Conservation (phyloP, 2,797 vertebrate species). For the Rhadinocentrus ornatus region DNA sequence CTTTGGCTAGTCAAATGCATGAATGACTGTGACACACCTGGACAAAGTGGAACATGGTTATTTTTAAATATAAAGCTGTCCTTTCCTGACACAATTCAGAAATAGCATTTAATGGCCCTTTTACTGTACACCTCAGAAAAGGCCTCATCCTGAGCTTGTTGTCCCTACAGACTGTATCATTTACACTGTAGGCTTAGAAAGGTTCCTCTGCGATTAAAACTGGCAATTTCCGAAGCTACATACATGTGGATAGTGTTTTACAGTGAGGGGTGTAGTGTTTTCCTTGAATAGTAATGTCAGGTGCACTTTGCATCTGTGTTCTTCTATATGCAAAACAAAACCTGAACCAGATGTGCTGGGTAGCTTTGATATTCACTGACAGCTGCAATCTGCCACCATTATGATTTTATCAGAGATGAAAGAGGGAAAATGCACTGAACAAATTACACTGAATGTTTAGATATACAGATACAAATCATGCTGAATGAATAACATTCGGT, state of each 20-base stretch:
- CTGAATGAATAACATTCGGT: not conserved
- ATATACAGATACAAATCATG: not conserved
- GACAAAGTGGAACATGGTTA: conserved; percentile 53
- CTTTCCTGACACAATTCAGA: conserved; percentile 57
- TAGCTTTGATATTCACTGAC: conserved; percentile 36
- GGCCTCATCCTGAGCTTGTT: conserved; percentile 13
- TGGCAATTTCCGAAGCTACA: conserved; percentile 21
- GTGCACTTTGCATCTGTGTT: conserved; percentile 34
- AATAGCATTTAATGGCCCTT: conserved; percentile 60
- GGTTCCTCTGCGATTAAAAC: conserved; percentile 13
- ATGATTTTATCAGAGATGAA: conserved; percentile 46
- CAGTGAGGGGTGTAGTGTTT: not conserved
- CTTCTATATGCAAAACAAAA: conserved; percentile 40
- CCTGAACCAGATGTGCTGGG: conserved; percentile 15
- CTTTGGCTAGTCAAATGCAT: not conserved
- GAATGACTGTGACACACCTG: conserved; percentile 42
- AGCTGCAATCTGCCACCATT: conserved; percentile 17
- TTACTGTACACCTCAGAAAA: conserved; percentile 35
- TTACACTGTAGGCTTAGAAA: not conserved
- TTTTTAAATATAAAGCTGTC: conserved; percentile 48
- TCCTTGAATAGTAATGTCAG: conserved; percentile 1
- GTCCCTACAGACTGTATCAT: not conserved
- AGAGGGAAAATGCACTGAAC: conserved; percentile 20
- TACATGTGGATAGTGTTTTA: not conserved
- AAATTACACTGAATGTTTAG: conserved; percentile 16